Base-by-base conservation (phyloP, 2,888 invertebrate genomes). In the Hipparchia sbordonii region DNA sequence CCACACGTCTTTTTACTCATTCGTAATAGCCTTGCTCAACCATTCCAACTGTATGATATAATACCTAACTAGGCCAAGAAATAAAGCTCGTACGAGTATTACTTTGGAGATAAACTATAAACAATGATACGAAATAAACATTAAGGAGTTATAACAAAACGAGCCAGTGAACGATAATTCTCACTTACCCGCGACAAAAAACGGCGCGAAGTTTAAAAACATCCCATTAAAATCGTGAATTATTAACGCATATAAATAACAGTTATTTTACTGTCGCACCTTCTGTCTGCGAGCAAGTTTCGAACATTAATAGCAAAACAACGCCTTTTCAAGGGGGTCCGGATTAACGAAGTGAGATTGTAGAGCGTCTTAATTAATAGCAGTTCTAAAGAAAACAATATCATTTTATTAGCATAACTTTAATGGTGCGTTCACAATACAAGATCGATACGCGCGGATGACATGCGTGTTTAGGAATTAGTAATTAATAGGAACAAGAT, bases 381-480 rank as follows among this genome's bases (percentile, higher is more conserved):
- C 87, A 92, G 87, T 93, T 93, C 84, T 88, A 88, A 93, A 93
- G 92, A 93, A 93, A 92, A 93, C 93, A 92, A 92, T 93, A 93
- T 91, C 90, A 93, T 91, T 92, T 91, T 92, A 92, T 92, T 92
- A 89, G 89, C 92, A 92, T 91, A 90, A 85, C 81, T 84, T 74
- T 82, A 80, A 79, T 70, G 80, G 72, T 65, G 77, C 51, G 48
- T 82, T 72, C 77, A 82, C 81, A 85, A 77, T 59, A 74, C 68
- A 56, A 39, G 8, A 48, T 12, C 51, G 6, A 4, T 51, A 10
- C 12, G 57, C 51, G 59, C 60, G 72, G 56, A 13, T 9, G 8
- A 7, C 13, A 3, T 33, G 13, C 23, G 48, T 48, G 5, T 12
- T 45, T 3, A 60, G 39, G 6, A 12, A 60, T 9, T 23, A 8